Percentiles rank a stretch among this genome's conserved stretches.
Evolutionary conservation across 2,797 vertebrate genomes (phyloP).

Genomic region (Phataginus tetradactyla): DNA sequence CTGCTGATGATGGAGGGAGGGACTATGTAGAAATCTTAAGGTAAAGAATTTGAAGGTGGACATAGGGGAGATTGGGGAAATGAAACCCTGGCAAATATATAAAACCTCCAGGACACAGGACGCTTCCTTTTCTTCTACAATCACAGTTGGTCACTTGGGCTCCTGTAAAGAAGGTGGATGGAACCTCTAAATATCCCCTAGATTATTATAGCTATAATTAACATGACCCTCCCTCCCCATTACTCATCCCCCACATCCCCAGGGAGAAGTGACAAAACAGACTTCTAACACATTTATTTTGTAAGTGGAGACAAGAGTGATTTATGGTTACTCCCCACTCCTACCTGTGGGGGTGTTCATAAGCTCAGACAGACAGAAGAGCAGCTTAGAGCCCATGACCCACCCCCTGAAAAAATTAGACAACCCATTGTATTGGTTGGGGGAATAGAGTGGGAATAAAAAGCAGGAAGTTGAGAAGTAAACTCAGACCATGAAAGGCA

Average conservation of each 20-base stretch:
- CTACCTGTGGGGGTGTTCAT: slow-evolving; percentile 58
- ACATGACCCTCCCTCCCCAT: background rate
- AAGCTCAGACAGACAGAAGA: slow-evolving; percentile 71
- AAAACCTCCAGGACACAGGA: slow-evolving; percentile 10
- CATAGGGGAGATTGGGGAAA: background rate
- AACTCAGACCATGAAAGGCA: slow-evolving; percentile 46
- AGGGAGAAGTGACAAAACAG: slow-evolving; percentile 67
- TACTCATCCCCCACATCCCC: background rate
- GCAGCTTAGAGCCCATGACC: slow-evolving; percentile 72
- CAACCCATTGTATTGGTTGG: slow-evolving; percentile 22
- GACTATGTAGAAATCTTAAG: background rate
- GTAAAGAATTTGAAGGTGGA: background rate
- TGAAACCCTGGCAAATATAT: background rate
- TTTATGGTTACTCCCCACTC: slow-evolving; percentile 65
- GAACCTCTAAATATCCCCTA: background rate
- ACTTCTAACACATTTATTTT: slow-evolving; percentile 81
- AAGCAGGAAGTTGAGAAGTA: slow-evolving; percentile 53
- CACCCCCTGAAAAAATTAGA: slow-evolving; percentile 56
- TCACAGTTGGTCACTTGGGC: background rate
- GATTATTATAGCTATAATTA: background rate
- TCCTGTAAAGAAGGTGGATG: background rate
- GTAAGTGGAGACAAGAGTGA: slow-evolving; percentile 66
- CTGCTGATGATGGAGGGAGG: background rate
- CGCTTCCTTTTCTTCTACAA: slow-evolving; percentile 31
- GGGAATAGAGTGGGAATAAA: slow-evolving; percentile 27